Evolutionary conservation across 1,140 invertebrate genomes (phyloP), one percentile per base, ranked within the genome.

Genomic region (Phenacoccus solenopsis): DNA sequence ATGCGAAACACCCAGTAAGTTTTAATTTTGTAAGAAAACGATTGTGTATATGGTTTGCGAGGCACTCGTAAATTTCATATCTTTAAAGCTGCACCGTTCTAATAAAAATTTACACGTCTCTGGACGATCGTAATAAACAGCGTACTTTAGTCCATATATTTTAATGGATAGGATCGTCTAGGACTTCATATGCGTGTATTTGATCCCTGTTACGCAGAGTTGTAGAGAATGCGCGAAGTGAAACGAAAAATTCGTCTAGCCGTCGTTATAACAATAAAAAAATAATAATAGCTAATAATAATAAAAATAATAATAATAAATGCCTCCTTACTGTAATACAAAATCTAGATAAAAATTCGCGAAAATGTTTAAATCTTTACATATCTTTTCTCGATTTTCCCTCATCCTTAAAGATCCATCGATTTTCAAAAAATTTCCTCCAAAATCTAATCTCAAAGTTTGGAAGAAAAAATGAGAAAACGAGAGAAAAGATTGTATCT

Each of bases 71-170:
- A 49, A 49, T 49, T 49, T 49, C 38, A 49, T 49, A 49, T 49
- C 38, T 49, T n/a, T 49, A 49, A 49, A 49, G 38, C 38, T 49
- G 5, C 16, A 49, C 12, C 38, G 20, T 49, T 49, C 38, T 49
- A 49, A 49, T 49, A 49, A 49, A 49, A 49, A 49, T 49, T 49
- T 49, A 49, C 38, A 49, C 38, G 38, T 49, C 38, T 49, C 38
- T 49, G 38, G 38, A 49, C 38, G 38, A 49, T 16, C 38, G 16
- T 49, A 49, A 49, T n/a, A n/a, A 49, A 49, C 5, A n/a, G 38
- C 38, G 38, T 49, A 49, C 20, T 49, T 49, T 49, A 49, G 38
- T 49, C 38, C 12, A 49, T 49, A 9, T 49, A 49, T 49, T 49
- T 49, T 49, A 49, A 49, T 49, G 38, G n/a, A 49, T 49, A 49